A percentile compares a stretch with the other conserved stretches of the same genome.
phyloP scores from a whole-genome alignment of 2,888 invertebrate species.

The Axea sp. region DNA sequence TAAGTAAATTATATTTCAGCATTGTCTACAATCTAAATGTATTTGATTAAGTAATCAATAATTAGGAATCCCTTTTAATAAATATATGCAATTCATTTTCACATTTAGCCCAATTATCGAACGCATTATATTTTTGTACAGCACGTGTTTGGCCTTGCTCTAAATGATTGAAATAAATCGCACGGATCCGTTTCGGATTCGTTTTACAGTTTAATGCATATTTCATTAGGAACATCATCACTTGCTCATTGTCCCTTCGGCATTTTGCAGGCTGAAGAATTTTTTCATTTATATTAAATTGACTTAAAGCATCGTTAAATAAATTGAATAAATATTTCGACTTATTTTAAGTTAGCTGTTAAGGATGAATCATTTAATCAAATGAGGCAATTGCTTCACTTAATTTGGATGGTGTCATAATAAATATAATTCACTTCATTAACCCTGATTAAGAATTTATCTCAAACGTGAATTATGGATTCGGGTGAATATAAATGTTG shows the following conservation, averaged over 20 bases:
- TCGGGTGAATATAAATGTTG: too few species aligned
- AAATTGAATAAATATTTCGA: conserved; percentile 5
- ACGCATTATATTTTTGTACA: conserved; percentile 1
- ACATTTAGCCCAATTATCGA: conserved; percentile 1
- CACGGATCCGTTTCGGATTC: neutral
- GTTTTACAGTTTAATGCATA: conserved; percentile 10
- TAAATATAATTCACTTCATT: too few species aligned
- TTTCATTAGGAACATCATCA: conserved; percentile 10
- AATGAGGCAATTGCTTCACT: neutral
- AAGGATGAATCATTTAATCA: conserved; percentile 6
- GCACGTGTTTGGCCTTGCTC: conserved; percentile 3
- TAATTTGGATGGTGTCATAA: too few species aligned
- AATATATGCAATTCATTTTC: neutral
- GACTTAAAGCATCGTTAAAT: too few species aligned
- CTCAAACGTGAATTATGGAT: too few species aligned
- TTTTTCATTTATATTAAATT: conserved; percentile 9
- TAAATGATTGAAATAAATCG: conserved; percentile 5
- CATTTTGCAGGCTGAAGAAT: conserved; percentile 5
- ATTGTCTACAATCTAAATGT: too few species aligned
- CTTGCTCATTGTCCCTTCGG: too few species aligned
- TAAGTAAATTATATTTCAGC: too few species aligned
- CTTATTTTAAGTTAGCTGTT: conserved; percentile 1
- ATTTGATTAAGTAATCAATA: too few species aligned
- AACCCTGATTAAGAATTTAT: too few species aligned
- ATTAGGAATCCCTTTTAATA: too few species aligned